These are phyloP conservation scores for Falco naumanni DNA, from an alignment of 2,797 vertebrate genomes.

Conservation along the genomic window DNA sequence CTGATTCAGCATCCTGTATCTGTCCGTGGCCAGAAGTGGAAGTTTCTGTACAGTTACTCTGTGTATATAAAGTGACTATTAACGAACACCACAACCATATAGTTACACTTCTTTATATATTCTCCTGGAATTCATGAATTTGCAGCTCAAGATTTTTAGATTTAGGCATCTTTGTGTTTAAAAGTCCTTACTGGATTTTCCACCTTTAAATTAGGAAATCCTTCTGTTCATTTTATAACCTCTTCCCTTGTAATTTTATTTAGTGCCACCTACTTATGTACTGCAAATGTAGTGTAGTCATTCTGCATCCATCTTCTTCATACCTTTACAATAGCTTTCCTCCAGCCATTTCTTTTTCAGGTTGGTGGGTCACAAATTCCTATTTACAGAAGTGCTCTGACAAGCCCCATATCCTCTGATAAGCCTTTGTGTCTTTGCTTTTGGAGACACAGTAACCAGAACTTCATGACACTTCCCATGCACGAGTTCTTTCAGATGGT, in stretches of 20 bases:
- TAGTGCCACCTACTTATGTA: background rate
- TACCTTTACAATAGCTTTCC: background rate
- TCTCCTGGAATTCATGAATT: background rate
- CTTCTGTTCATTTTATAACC: background rate
- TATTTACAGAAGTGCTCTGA: background rate
- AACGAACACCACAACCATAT: background rate
- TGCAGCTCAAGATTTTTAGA: background rate
- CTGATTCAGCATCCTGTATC: background rate
- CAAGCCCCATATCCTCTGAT: background rate
- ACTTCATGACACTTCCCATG: background rate
- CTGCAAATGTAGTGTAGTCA: background rate
- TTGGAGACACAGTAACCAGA: background rate
- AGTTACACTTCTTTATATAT: background rate
- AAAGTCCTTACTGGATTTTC: background rate
- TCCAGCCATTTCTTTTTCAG: background rate
- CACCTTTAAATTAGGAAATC: background rate
- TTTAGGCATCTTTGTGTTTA: background rate
- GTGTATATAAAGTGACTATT: background rate
- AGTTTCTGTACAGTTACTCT: background rate
- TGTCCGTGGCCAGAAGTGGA: rapidly evolving
- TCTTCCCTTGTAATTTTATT: background rate
- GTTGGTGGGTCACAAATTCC: background rate
- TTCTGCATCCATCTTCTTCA: background rate
- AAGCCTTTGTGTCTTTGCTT: background rate
- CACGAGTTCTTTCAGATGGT: background rate